phyloP scores from a whole-genome alignment of 2,888 invertebrate genomes.

The Podotricha telesiphe region DNA sequence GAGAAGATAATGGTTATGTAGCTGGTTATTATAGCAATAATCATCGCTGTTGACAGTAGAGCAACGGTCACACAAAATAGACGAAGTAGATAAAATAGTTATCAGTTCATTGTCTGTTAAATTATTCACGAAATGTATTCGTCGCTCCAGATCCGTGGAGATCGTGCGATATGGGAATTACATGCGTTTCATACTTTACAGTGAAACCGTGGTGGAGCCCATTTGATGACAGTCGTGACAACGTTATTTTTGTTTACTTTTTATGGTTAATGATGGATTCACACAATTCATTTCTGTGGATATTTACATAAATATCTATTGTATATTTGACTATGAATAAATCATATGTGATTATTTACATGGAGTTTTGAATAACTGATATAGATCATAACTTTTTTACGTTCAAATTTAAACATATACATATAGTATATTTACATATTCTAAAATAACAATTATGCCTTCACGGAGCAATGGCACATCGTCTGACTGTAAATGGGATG shows the following conservation, averaged over 20 bases:
- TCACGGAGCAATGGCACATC: no score
- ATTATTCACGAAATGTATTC: slow-evolving; percentile 80
- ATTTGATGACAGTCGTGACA: slow-evolving; percentile 78
- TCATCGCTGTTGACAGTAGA: slow-evolving; percentile 41
- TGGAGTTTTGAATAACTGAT: not conserved
- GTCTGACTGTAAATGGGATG: no score
- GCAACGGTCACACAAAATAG: slow-evolving; percentile 20
- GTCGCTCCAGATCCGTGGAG: slow-evolving; percentile 73
- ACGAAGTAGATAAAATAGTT: slow-evolving; percentile 57
- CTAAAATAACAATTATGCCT: not conserved
- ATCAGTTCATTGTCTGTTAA: slow-evolving; percentile 76
- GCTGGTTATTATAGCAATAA: slow-evolving; percentile 12
- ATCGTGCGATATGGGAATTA: slow-evolving; percentile 76
- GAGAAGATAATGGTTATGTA: not conserved
- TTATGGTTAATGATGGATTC: slow-evolving; percentile 54
- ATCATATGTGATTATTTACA: slow-evolving; percentile 6
- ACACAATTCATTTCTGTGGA: slow-evolving; percentile 31
- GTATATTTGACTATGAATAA: slow-evolving; percentile 6
- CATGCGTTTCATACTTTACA: slow-evolving; percentile 71
- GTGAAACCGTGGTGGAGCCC: slow-evolving; percentile 53
- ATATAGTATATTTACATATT: not conserved
- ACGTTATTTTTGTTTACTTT: slow-evolving; percentile 43
- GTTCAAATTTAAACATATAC: not conserved
- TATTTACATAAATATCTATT: slow-evolving; percentile 28
- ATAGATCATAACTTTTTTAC: not conserved